Conservation (phyloP, 2,797 vertebrate species). For the Anas flavirostris region DNA sequence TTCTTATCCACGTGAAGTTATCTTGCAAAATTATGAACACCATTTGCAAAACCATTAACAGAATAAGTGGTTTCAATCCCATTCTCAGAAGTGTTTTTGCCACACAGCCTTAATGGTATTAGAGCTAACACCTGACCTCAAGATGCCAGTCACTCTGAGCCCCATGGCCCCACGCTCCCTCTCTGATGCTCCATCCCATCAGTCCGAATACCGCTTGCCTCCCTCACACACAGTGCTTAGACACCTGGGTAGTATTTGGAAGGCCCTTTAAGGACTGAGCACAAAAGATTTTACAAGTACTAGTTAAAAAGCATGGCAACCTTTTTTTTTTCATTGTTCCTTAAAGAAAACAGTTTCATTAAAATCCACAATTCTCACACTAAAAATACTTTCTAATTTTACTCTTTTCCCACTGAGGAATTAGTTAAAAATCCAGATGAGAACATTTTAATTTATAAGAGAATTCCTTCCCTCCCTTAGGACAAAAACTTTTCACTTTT, state of each 20-base stretch:
- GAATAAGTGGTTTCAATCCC: not conserved
- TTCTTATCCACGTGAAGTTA: not conserved
- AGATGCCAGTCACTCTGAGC: not conserved
- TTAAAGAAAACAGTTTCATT: not conserved
- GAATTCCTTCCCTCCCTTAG: not conserved
- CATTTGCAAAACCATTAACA: not conserved
- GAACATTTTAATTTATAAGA: not conserved
- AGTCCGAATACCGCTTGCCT: not conserved
- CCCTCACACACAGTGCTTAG: not conserved
- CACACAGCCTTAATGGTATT: not conserved
- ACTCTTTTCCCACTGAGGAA: not conserved
- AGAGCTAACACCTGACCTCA: not conserved
- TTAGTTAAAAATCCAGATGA: constrained; percentile 22
- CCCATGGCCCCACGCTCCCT: not conserved
- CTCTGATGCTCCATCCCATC: not conserved
- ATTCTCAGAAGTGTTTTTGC: not conserved
- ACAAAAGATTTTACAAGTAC: not conserved
- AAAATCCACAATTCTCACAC: not conserved
- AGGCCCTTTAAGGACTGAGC: not conserved
- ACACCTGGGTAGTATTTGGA: not conserved
- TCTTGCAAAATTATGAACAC: not conserved
- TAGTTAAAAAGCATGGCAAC: not conserved
- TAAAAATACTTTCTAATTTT: constrained; percentile 6
- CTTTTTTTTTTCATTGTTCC: not conserved
- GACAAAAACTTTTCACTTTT: not conserved